Percentiles rank a stretch among this genome's conserved stretches.
These are phyloP conservation scores for Tachina lurida DNA, from an alignment of 2,888 invertebrate genomes.

Conservation along the genomic window DNA sequence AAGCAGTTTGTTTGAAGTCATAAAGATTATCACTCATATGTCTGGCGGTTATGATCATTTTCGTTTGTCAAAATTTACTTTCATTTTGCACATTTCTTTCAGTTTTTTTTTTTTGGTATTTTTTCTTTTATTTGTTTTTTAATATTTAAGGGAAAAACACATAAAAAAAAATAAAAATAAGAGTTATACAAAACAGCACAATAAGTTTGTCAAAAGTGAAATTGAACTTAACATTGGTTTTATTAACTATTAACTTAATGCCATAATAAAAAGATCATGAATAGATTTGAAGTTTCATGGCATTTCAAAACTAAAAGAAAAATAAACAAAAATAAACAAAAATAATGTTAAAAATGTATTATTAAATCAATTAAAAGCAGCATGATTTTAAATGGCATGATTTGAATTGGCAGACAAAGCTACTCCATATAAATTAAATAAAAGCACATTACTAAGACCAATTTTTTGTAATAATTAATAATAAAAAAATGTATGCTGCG, in stretches of 20 bases:
- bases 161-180: conserved; percentile 4
- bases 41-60: conserved; percentile 22
- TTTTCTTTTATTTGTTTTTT: conserved; percentile 31
- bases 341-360: neutral
- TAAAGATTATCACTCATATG: conserved; percentile 19
- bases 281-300: neutral
- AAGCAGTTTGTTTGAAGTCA: conserved; percentile 5
- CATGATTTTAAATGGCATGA: too few species aligned
- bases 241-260: conserved; percentile 30
- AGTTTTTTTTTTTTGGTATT: conserved; percentile 1
- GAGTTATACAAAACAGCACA: conserved; percentile 39
- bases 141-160: conserved; percentile 26
- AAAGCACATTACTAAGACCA: too few species aligned
- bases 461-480: too few species aligned
- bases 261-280: conserved; percentile 45
- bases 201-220: conserved; percentile 67
- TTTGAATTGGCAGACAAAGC: too few species aligned
- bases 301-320: neutral
- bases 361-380: too few species aligned
- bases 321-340: neutral
- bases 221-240: conserved; percentile 53
- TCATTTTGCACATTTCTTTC: conserved; percentile 57
- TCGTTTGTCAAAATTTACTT: conserved; percentile 61
- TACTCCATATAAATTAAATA: too few species aligned
- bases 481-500: too few species aligned